Percentiles rank a stretch among this genome's conserved stretches.
Evolutionary conservation across 2,797 vertebrate species (phyloP).

Genomic region (Brachyrhaphis roseni): DNA sequence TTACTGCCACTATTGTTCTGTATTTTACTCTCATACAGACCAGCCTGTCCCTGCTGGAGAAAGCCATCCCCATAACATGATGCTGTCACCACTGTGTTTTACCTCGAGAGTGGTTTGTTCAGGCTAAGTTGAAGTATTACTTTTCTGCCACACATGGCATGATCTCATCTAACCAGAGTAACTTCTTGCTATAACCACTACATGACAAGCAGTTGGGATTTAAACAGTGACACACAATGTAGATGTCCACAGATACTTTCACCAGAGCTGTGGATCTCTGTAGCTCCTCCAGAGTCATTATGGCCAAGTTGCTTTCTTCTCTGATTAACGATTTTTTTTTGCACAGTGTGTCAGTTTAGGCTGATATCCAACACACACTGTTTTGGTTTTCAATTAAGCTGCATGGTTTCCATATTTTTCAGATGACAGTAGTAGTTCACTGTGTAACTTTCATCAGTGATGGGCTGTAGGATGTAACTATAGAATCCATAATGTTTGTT

Average conservation of each 20-base stretch:
- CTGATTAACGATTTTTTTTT: not conserved
- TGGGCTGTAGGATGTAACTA: conserved; percentile 53
- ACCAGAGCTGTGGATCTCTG: not conserved
- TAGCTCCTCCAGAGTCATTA: not conserved
- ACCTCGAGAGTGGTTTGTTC: not conserved
- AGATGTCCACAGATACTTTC: not conserved
- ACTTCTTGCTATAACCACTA: not conserved
- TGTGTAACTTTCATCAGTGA: conserved; percentile 70
- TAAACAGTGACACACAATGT: not conserved
- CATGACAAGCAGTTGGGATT: not conserved
- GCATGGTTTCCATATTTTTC: not conserved
- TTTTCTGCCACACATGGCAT: not conserved
- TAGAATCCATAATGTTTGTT: conserved; percentile 41
- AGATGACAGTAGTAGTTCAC: conserved; percentile 42
- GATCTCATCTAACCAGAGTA: not conserved
- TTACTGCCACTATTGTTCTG: not conserved
- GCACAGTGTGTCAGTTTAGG: not conserved
- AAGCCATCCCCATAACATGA: not conserved
- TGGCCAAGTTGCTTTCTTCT: not conserved
- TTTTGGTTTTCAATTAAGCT: not conserved
- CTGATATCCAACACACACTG: not conserved
- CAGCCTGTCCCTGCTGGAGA: not conserved
- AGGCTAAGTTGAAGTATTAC: not conserved
- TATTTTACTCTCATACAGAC: not conserved
- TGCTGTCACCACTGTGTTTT: not conserved